Evolutionary conservation across 2,113 vertebrate genomes (phyloP), one percentile per base, ranked within the genome.

Genomic region (Miniopterus natalensis): DNA sequence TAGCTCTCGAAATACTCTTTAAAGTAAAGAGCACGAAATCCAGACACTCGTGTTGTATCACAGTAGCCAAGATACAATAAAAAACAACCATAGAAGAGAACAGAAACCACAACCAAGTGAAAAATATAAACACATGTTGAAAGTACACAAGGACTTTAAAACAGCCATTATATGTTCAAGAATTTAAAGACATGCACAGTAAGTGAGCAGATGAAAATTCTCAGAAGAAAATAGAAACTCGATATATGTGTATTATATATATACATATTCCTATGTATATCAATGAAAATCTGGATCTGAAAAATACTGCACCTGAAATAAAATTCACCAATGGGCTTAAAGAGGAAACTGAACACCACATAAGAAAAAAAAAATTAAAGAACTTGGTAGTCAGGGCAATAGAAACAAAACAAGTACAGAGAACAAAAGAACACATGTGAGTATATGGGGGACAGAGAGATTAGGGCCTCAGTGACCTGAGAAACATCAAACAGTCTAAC

Each of bases 21-120:
- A 78, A 77, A 68, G 77, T 70, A 63, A 89, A 78, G 73, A 90
- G 65, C 36, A 75, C 29, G 90, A 70, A 80, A 92, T 83, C 31
- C 23, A 93, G 83, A 84, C 51, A 68, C 21, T 75, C 65, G 31
- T 55, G 61, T 11, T 42, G 18, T 20, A n/a, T 71, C n/a, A 78
- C 3, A 71, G 47, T 12, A 71, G 53, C 18, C 15, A 88, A 88
- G 36, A 87, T n/a, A 74, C 9, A 81, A 65, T 77, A 73, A 78
- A 70, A 87, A 88, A 70, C 36, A 1, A 84, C 14, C 31, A n/a
- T 21, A 83, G 57, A 70, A 70, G 45, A 8, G 79, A 94, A 73
- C 7, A 84, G 57, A 27, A 88, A 68, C 20, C 6, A 88, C n/a
- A 70, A 73, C 40, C 20, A 80, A 51, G 0, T 81, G n/a, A 81